Evolutionary conservation across 2,797 vertebrate species (phyloP), one percentile per base, ranked within the genome.

Genomic region (Microctenopoma stevenorrisi): DNA sequence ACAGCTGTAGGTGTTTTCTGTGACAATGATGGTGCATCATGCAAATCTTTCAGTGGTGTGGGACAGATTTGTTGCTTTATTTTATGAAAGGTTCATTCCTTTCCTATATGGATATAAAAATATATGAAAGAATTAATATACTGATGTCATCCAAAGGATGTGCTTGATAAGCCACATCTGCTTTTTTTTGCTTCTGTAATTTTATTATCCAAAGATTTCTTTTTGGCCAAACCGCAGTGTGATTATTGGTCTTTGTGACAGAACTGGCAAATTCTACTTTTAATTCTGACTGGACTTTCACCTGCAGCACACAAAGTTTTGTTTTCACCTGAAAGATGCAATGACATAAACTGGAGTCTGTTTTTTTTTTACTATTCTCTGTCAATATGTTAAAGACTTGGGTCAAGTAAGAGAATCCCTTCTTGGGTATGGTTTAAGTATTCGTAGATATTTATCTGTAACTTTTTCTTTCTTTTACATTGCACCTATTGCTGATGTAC

Each of bases 181-280:
- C 64, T 55, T 12, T 59, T 49, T 54, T 59, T 49, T 54, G 18
- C 25, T 71, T 81, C 4, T 40, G 10, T 58, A n/a, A 13, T 37
- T 75, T 81, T 25, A 40, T 58, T 30, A 74, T 76, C 91, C 89
- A 91, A 91, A 92, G 84, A 88, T 61, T 18, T 59, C 37, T 67
- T 74, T 81, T 55, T 63, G 72, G 68, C 60, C 72, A 78, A 85
- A 82, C 64, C 37, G 10, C 14, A 50, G 25, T 22, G 76, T 16
- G 25, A 53, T 26, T 49, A 9, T 33, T 11, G 10, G 25, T 53
- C 56, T 18, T 72, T 30, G 30, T 7, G 18, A 2, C 18, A 30
- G 28, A 6, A 69, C 43, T 16, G 22, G 22, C 22, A 53, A 26
- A 38, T 49, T 55, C 35, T 15, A 3, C 26, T 69, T 25, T 60